A percentile compares a stretch with the other conserved stretches of the same genome.
Conservation (phyloP, 2,797 vertebrate genomes). For the Poeciliopsis paucimaculata region DNA sequence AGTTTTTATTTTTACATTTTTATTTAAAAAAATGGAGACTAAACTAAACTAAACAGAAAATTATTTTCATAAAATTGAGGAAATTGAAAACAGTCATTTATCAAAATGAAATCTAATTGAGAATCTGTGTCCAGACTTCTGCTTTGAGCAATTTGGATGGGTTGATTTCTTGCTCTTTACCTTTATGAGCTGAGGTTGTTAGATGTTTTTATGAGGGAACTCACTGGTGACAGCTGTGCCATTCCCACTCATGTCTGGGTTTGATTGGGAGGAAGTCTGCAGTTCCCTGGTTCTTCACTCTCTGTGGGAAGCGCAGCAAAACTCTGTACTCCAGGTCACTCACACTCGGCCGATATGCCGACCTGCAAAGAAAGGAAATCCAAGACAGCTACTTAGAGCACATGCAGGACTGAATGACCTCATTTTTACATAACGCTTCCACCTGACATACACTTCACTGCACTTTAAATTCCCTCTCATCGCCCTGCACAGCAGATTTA, state of each 20-base stretch:
- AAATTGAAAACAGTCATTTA: neutral
- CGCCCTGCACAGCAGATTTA: slow-evolving; percentile 25
- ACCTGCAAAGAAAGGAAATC: slow-evolving; percentile 62
- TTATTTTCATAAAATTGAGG: neutral
- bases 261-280: slow-evolving; percentile 85
- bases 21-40: neutral
- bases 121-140: neutral
- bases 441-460: slow-evolving; percentile 6
- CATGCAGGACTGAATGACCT: neutral
- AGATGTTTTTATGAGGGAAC: slow-evolving; percentile 33
- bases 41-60: neutral
- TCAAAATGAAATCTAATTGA: neutral
- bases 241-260: slow-evolving; percentile 86
- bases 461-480: slow-evolving; percentile 19
- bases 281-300: slow-evolving; percentile 87
- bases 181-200: neutral
- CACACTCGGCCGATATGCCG: slow-evolving; percentile 76
- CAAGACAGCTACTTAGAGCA: neutral
- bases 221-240: slow-evolving; percentile 89
- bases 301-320: slow-evolving; percentile 85
- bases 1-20: neutral
- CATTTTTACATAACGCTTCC: slow-evolving; percentile 14
- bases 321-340: slow-evolving; percentile 82
- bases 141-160: neutral
- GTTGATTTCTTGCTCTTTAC: neutral